Conservation (phyloP, 2,797 vertebrate species). For the Acrossocheilus wenchowensis region DNA sequence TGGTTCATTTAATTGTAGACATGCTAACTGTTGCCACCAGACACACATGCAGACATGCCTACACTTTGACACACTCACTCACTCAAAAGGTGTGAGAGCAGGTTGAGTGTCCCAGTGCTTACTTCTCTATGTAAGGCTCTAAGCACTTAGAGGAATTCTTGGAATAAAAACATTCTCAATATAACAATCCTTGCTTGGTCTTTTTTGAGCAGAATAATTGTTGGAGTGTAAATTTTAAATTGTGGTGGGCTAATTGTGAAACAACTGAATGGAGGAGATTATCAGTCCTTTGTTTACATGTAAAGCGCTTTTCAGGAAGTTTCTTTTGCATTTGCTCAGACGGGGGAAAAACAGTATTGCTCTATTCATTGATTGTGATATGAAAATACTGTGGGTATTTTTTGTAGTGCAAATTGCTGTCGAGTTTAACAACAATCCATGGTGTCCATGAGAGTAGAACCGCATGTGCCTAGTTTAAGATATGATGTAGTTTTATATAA, state of each 20-base stretch:
- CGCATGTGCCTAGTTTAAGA: neutral
- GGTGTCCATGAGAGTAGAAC: neutral
- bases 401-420: neutral
- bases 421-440: fast-evolving
- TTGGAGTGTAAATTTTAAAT: neutral
- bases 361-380: too few relatives aligned
- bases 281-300: too few relatives aligned
- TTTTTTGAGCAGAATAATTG: neutral
- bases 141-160: conserved; percentile 80
- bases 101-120: conserved; percentile 62
- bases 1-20: conserved; percentile 79
- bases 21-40: conserved; percentile 49
- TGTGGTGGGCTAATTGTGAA: neutral
- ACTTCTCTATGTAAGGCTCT: conserved; percentile 67
- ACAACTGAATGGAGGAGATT: too few relatives aligned
- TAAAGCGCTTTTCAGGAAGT: neutral
- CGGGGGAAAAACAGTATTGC: neutral
- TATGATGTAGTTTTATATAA: neutral
- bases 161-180: conserved; percentile 85
- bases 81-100: conserved; percentile 52
- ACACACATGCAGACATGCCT: conserved; percentile 57
- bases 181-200: conserved; percentile 59
- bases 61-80: conserved; percentile 67
- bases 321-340: neutral
- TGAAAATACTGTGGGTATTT: neutral